Base-by-base conservation (phyloP, 2,113 vertebrate species). In the Dasypus novemcinctus region DNA sequence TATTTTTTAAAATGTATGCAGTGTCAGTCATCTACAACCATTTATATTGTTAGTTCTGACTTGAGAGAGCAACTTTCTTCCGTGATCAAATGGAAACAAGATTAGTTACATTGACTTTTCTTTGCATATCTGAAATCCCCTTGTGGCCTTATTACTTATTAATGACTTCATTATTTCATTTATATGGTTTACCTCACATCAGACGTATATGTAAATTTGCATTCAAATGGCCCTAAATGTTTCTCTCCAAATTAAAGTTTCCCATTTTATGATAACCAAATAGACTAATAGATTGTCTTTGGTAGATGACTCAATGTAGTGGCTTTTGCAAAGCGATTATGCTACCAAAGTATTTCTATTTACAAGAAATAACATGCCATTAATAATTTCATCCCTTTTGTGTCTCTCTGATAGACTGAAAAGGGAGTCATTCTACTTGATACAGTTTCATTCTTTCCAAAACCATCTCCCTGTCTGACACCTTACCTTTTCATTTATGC, bases 71-170 rank as follows among this genome's bases (percentile, higher is more conserved):
- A 82, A 85, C 72, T 57, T 57, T 57, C 6, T 57, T 76, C 17
- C 38, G 15, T 52, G 14, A 31, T 90, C 36, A 79, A 75, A 43
- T 91, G 38, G 38, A 81, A 69, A 71, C 13, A 5, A 86, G 4
- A 0, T 59, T 80, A 86, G 46, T 4, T 17, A 86, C 41, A 52
- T 66, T 90, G 13, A 41, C 4, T 66, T 90, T 92, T 90, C 13
- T 80, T 80, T 84, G 63, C 4, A 93, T 43, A 84, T 81, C 21
- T 84, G 59, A 78, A 87, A 69, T 7, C 0, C 59, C 25, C 90
- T 74, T 41, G 10, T 41, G 25, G 33, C 49, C 10, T 88, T 97
- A 80, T 46, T 95, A 86, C 43, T 57, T 95, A 69, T 49, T 93
- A 71, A 81, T 78, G 1, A 71, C 52, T 69, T 7, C 75, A 64